Evolutionary conservation across 35 echinoderm and acorn worm species (phyloP), one percentile per base, ranked within the genome.

Genomic region (Strongylocentrotus purpuratus): DNA sequence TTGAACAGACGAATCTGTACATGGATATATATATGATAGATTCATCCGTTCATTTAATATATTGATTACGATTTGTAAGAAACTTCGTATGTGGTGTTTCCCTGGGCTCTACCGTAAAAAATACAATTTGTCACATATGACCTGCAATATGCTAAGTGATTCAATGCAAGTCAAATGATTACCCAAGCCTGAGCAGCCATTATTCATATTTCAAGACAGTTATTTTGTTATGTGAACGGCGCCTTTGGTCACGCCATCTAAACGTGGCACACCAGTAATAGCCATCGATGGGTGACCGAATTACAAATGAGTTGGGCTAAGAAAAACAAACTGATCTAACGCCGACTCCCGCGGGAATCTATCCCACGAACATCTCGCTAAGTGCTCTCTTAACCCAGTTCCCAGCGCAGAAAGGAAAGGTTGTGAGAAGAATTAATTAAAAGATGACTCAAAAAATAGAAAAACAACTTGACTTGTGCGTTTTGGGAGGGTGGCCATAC

Each of bases 351-450:
- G 20, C 20, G 65, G 65, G 65, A 78, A 78, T 78, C 65, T n/a
- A 28, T 18, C 65, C 65, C 65, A 4, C 20, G 4, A 78, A 0
- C 65, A 6, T 78, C 65, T 28, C 65, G 65, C 65, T 78, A 78
- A 78, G 65, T 78, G 65, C 65, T 78, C 65, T 78, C 65, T 78
- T 78, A 78, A 78, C 65, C 65, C 20, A 78, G 65, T 78, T 78
- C 22, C 18, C 25, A 2, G 11, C 2, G 65, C 28, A 78, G 65
- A 78, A 78, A 78, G 65, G 65, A n/a, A 78, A 15, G 65, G 28
- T n/a, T 78, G 65, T 78, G 65, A 78, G 65, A 78, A 78, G 65
- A 78, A 78, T 78, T 78, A 78, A 78, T 78, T 78, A 78, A 78
- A 78, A 78, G 65, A 78, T 78, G 65, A 78, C 65, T 78, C 65